These are phyloP conservation scores for Hirtodrosophila confusa DNA, from an alignment of 2,888 invertebrate species.

Conservation along the genomic window DNA sequence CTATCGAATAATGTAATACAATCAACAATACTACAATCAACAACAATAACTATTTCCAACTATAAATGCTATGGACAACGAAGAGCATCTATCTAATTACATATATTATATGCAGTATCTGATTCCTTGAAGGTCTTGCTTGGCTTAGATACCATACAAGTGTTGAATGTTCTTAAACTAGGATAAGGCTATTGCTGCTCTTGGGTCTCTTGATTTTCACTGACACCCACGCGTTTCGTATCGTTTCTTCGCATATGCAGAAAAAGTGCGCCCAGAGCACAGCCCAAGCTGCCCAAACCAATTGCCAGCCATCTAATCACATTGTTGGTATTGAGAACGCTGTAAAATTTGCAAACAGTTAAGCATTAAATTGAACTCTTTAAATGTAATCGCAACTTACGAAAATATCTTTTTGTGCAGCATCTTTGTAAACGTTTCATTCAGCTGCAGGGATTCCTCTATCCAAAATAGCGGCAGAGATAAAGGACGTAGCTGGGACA, in stretches of 20 bases:
- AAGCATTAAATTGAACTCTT: not conserved
- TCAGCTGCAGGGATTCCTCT: conserved; percentile 87
- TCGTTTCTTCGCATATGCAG: conserved; percentile 30
- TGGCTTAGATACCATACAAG: too few species aligned
- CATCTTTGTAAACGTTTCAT: conserved; percentile 50
- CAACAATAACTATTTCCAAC: conserved; percentile 3
- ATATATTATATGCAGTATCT: too few species aligned
- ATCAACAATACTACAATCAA: conserved; percentile 25
- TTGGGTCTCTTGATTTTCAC: not conserved
- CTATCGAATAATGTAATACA: conserved; percentile 23
- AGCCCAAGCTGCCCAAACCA: conserved; percentile 53
- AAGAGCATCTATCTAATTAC: not conserved
- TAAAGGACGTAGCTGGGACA: conserved; percentile 87
- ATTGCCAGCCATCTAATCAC: conserved; percentile 59
- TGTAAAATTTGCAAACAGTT: conserved; percentile 11
- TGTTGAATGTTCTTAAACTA: too few species aligned
- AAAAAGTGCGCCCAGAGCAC: conserved; percentile 39
- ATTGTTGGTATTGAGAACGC: conserved; percentile 59
- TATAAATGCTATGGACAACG: conserved; percentile 1
- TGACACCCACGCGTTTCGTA: conserved; percentile 36
- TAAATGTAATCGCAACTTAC: conserved; percentile 38
- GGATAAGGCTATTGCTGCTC: conserved; percentile 3
- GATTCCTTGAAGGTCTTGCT: too few species aligned
- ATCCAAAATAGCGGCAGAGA: conserved; percentile 91
- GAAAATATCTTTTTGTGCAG: conserved; percentile 64